Base-by-base conservation (phyloP, 2,113 vertebrate genomes). In the Myocastor coypus region DNA sequence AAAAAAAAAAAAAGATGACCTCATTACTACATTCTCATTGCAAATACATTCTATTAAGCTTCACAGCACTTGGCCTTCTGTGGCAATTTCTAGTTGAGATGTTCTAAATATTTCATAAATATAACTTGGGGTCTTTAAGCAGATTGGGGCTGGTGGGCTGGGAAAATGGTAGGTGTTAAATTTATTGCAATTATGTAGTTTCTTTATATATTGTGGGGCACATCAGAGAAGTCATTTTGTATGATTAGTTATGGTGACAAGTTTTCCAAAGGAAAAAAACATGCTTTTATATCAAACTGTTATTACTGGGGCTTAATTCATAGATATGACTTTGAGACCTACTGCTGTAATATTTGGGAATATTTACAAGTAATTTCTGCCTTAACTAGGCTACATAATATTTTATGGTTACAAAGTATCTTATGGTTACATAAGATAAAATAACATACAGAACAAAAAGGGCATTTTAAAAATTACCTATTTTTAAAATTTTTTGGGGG, bases 51-150 rank as follows among this genome's bases (percentile, higher is more conserved):
- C 40, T 83, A 42, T 57, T 89, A 94, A 91, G 42, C 64, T 95
- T 94, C 42, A 85, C 3, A 92, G 80, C 14, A 87, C 28, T 52
- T 92, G 22, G 34, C 55, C 73, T 91, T 92, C 63, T 83, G 16
- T 77, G 84, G 46, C 64, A 93, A 46, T 95, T 92, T 92, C n/a
- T 96, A 66, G 59, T 89, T 84, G n/a, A 94, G 32, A 63, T 84
- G 5, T 81, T 92, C 77, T 88, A 88, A 89, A 57, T 2, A 46
- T 40, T 92, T 96, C 22, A 59, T 90, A 94, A 92, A 59, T 82
- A 89, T 1, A 77, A 50, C 46, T 96, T 96, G 55, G 30, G 11
- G 24, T 50, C 22, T 94, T 93, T 82, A 22, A 50, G 77, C 85
- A n/a, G 32, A 77, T 46, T 92, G 2, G 37, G 57, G 9, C 14